Conservation (phyloP, 1,140 invertebrate genomes). For the Zaprionus lachaisei region DNA sequence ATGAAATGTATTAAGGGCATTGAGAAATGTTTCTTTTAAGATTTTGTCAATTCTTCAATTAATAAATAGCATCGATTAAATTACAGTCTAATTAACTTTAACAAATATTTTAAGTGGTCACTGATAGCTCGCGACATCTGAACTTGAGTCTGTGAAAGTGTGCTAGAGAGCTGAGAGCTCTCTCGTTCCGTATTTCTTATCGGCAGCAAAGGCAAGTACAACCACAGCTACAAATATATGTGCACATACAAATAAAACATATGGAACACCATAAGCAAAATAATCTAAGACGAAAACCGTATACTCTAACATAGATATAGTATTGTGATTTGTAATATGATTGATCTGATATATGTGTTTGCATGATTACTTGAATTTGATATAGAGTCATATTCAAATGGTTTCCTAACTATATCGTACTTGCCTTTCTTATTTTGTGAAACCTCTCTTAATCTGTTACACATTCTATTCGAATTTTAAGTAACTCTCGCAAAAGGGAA, state of each 20-base stretch:
- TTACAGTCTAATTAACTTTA: conserved; percentile 45
- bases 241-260: background rate
- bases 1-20: background rate
- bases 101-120: conserved; percentile 31
- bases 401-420: no score
- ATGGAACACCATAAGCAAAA: background rate
- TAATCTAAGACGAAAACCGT: background rate
- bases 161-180: conserved; percentile 18
- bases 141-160: conserved; percentile 34
- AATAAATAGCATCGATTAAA: conserved; percentile 27
- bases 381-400: no score
- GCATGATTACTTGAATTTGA: no score
- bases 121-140: conserved; percentile 36
- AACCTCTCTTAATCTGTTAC: background rate
- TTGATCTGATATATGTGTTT: no score
- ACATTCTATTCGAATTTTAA: background rate
- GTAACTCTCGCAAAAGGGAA: background rate
- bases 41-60: conserved; percentile 1
- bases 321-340: background rate
- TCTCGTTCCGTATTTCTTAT: conserved; percentile 31
- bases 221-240: background rate
- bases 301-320: background rate
- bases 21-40: background rate
- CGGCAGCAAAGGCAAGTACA: conserved; percentile 3
- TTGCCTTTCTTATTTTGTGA: background rate